Evolutionary conservation across 1,140 invertebrate species (phyloP), one percentile per base, ranked within the genome.

Genomic region (Drosophila busckii): DNA sequence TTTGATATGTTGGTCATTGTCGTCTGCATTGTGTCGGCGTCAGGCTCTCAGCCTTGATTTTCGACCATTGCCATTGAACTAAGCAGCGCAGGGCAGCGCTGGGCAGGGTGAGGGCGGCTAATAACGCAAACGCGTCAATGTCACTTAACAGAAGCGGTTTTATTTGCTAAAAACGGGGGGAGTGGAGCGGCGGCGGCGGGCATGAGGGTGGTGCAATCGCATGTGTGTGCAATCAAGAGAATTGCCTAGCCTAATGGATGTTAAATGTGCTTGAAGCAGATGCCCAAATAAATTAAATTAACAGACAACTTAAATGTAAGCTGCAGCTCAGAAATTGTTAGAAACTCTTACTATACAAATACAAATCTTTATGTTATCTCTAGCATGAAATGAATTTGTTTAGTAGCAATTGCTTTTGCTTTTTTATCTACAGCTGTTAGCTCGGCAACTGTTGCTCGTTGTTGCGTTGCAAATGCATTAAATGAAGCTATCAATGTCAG

Each of bases 231-330:
- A 85, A 85, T 85, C 75, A 85, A 76, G 53, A 70, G 60, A 85
- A 84, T 84, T 76, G 82, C 73, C 58, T 58, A 28, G 58, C 56
- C 61, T 84, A 84, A 85, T 85, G 82, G 80, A 75, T 75, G 73
- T 80, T 84, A 68, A 80, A 80, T 85, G 70, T 71, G 59, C 66
- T 80, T 45, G 69, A 75, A 85, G 61, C 82, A 85, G 75, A 84
- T 85, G 80, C 75, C 58, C 41, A 76, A 82, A 76, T 84, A 76
- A 71, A 84, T 85, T 84, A 66, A 84, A 85, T 84, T 76, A 80
- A 64, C 34, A 46, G 68, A 15, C 12, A 31, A 15, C 2, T 29
- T 5, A 65, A 55, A 61, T 54, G 22, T 23, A 2, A 38, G 31
- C 17, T n/a, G n/a, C n/a, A n/a, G 10, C n/a, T 23, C 32, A 2